Conservation (phyloP, 1,140 invertebrate species). For the Sminthurides bifidus region DNA sequence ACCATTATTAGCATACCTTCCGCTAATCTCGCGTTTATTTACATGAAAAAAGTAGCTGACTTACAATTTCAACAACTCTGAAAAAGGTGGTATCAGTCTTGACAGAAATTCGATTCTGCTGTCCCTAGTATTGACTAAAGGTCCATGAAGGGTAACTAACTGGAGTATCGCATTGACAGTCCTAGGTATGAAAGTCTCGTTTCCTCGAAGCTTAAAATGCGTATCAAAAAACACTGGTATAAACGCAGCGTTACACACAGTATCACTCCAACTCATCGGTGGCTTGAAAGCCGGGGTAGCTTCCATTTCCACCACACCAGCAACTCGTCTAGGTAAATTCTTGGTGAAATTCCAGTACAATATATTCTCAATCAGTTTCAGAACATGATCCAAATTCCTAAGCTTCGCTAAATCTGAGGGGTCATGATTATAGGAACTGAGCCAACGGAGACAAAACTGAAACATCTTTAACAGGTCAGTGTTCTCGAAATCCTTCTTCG, state of each 20-base stretch:
- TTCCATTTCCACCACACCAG: slow-evolving; percentile 51
- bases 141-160: slow-evolving; percentile 61
- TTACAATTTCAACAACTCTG: slow-evolving; percentile 21
- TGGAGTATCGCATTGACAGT: slow-evolving; percentile 68
- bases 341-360: slow-evolving; percentile 31
- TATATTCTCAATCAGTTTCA: slow-evolving; percentile 24
- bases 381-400: slow-evolving; percentile 21
- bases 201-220: slow-evolving; percentile 64
- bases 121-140: slow-evolving; percentile 48
- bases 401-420: not conserved
- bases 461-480: slow-evolving; percentile 48
- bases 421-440: slow-evolving; percentile 12
- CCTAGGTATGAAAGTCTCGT: slow-evolving; percentile 59
- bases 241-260: slow-evolving; percentile 59
- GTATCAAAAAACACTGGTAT: slow-evolving; percentile 66
- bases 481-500: slow-evolving; percentile 73
- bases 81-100: slow-evolving; percentile 31
- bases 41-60: slow-evolving; percentile 2
- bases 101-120: slow-evolving; percentile 54
- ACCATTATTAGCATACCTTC: not conserved
- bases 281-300: slow-evolving; percentile 25
- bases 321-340: slow-evolving; percentile 50
- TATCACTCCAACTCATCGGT: slow-evolving; percentile 51
- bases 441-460: slow-evolving; percentile 46
- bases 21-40: not conserved